Conservation (phyloP, 2,797 vertebrate genomes). For the Coccyzus lansbergi region DNA sequence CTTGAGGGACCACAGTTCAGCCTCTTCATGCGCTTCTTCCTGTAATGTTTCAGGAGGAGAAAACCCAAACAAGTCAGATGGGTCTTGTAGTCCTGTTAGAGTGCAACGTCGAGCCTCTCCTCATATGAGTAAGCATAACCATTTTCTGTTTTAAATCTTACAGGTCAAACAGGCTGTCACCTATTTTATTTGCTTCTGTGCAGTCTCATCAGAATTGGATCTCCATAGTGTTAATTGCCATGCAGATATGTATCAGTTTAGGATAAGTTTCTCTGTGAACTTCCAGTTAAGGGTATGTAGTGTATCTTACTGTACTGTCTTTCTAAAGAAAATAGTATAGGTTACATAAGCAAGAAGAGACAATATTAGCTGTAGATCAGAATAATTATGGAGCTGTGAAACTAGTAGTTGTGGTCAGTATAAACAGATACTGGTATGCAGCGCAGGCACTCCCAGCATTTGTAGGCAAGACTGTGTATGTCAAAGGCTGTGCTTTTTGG, state of each 20-base stretch:
- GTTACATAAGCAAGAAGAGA: background rate
- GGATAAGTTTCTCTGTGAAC: background rate
- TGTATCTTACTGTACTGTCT: background rate
- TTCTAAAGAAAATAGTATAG: background rate
- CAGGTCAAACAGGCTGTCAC: background rate
- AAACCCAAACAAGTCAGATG: background rate
- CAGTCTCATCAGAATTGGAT: background rate
- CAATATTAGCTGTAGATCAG: background rate
- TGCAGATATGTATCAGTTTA: background rate
- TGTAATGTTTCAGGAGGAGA: background rate
- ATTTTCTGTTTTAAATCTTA: background rate
- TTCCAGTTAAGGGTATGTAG: background rate
- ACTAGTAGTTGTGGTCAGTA: background rate
- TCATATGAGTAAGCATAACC: background rate
- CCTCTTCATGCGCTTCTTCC: background rate
- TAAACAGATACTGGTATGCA: background rate
- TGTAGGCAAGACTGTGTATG: background rate
- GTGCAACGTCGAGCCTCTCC: background rate
- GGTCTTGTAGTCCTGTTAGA: background rate
- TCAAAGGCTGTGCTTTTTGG: background rate
- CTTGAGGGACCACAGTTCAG: background rate
- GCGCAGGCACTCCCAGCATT: background rate
- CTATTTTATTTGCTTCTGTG: background rate
- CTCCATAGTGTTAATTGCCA: background rate
- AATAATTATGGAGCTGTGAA: background rate